Base-by-base conservation (phyloP, 2,797 vertebrate genomes). In the Psittacula echo region DNA sequence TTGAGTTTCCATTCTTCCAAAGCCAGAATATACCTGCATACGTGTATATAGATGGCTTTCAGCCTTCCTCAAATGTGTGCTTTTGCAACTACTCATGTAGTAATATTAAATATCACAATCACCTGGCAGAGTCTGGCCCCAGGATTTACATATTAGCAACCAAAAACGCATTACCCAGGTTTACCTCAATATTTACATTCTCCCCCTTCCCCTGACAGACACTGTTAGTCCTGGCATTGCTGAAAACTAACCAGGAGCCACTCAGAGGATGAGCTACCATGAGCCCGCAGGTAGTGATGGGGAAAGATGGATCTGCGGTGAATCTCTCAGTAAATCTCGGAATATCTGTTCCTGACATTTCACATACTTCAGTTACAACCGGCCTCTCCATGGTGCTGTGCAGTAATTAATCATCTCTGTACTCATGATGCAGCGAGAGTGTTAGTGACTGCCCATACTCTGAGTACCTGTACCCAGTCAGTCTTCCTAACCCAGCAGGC, bases 201-300 rank as follows among this genome's bases (percentile, higher is more conserved):
- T 73, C 13, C 76, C 10, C 30, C 34, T 66, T 77, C 56, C 32
- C 51, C 32, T 8, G 66, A 21, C 24, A 41, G 42, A 9, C 29
- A 22, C 10, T 17, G 19, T 29, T 42, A 19, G 17, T 24, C 29
- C 5, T 29, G 61, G 24, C 37, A 37, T 24, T 77, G 73, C 70
- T 66, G 70, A 37, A 44, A 45, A 16, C 32, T 42, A 39, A 44
- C 30, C 23, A 47, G 87, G 44, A 72, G 53, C 58, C 8, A 2
- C 27, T 61, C 26, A 4, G 19, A 0, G 1, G 12, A 20, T 37
- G 58, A 81, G 30, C 37, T 51, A 20, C 53, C 9, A 1, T 3
- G 41, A 37, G n/a, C 58, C 77, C 34, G 21, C 60, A 51, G 58
- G 30, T 27, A 54, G 30, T 39, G 1, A 1, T 50, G 71, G 44